Percentiles rank a stretch among this genome's conserved stretches.
Conservation (phyloP, 2,797 vertebrate species). For the Hybognathus amarus region DNA sequence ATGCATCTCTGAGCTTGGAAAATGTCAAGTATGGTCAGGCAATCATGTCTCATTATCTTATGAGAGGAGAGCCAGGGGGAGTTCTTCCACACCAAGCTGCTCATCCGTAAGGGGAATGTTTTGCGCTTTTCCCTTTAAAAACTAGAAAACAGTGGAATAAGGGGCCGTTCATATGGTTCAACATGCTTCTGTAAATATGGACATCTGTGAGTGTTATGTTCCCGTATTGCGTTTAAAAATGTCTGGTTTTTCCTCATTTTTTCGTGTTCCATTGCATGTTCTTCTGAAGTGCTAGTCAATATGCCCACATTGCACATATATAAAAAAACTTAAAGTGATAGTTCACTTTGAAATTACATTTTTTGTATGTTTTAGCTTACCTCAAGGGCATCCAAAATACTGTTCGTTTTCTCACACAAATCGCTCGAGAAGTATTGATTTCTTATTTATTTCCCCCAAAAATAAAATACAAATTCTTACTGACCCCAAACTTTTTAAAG, state of each 20-base stretch:
- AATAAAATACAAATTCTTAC: too few species aligned
- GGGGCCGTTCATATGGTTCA: not conserved
- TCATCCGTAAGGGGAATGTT: not conserved
- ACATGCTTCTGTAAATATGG: too few species aligned
- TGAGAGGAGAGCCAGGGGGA: not conserved
- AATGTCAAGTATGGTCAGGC: not conserved
- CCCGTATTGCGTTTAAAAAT: too few species aligned
- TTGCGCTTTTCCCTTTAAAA: not conserved
- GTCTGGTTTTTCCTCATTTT: not conserved
- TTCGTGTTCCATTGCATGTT: not conserved
- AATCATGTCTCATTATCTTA: not conserved
- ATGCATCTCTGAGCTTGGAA: constrained; percentile 16
- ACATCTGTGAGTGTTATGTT: too few species aligned
- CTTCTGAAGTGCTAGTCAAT: not conserved
- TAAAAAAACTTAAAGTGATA: too few species aligned
- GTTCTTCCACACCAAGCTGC: not conserved
- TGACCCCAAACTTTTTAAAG: too few species aligned
- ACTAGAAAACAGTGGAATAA: not conserved
- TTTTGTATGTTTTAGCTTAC: too few species aligned
- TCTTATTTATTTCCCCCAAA: too few species aligned
- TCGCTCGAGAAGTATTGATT: too few species aligned
- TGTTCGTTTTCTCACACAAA: too few species aligned
- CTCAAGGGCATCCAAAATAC: too few species aligned
- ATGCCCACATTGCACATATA: not conserved
- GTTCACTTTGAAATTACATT: too few species aligned